Conservation (phyloP, 2,888 invertebrate genomes). For the Amaurobius ferox region DNA sequence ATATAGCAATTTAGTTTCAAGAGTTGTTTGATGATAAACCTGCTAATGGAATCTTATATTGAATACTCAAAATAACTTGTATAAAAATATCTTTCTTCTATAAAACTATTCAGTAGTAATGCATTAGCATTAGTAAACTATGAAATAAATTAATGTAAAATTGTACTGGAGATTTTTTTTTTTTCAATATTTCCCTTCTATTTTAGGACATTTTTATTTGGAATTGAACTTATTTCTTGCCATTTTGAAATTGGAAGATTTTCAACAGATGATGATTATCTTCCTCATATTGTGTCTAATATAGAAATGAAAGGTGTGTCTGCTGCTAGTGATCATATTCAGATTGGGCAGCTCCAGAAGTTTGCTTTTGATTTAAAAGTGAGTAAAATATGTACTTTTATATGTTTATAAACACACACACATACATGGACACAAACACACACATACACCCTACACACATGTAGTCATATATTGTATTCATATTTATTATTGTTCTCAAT, state of each 20-base stretch:
- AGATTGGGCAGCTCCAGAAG: slow-evolving; percentile 58
- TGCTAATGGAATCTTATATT: too few relatives aligned
- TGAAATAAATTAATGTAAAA: background rate
- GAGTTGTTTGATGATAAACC: too few relatives aligned
- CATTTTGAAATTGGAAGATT: slow-evolving; percentile 34
- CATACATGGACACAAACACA: too few relatives aligned
- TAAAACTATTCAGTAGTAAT: background rate
- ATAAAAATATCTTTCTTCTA: too few relatives aligned
- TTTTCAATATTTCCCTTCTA: too few relatives aligned
- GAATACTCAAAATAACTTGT: too few relatives aligned
- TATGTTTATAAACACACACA: too few relatives aligned
- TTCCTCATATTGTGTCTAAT: slow-evolving; percentile 29
- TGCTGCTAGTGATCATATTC: slow-evolving; percentile 63
- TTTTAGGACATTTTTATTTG: slow-evolving; percentile 62
- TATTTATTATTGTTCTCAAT: too few relatives aligned
- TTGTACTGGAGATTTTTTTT: background rate
- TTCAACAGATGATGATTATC: background rate
- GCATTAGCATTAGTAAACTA: background rate
- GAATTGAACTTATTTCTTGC: slow-evolving; percentile 49
- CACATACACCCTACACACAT: too few relatives aligned
- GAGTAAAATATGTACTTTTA: background rate
- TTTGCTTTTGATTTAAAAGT: slow-evolving; percentile 43
- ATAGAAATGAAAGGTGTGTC: slow-evolving; percentile 55
- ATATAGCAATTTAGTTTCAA: too few relatives aligned
- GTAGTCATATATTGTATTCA: too few relatives aligned